Evolutionary conservation across 2,797 vertebrate genomes (phyloP), one percentile per base, ranked within the genome.

Genomic region (Gephyroberyx darwinii): DNA sequence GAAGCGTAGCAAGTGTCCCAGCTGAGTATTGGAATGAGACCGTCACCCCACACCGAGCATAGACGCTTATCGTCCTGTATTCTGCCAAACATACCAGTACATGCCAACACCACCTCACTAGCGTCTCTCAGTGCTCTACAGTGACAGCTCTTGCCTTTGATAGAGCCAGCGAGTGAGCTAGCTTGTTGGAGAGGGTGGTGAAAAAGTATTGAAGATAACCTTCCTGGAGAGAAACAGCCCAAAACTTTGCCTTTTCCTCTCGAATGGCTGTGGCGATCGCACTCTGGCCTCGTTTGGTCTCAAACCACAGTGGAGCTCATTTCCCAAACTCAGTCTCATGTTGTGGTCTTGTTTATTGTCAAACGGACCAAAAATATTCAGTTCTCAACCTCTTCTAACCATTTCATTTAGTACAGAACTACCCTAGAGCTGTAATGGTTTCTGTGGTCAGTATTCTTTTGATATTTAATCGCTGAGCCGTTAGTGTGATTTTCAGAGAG

Each of bases 1-100:
- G 72, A 71, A 52, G 65, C 5, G 5, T 45, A 78, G 67, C 74
- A 68, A 66, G 80, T 80, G 63, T 85, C 65, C 68, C 69, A 69
- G 78, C 66, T 78, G 53, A 72, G 52, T 37, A 53, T 12, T 79
- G 86, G 77, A 86, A 72, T 70, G 33, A 75, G 76, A 78, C 70
- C 78, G 84, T 88, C 86, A 81, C 83, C 80, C 87, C 62, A 81
- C 78, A 79, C 77, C 76, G 37, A 72, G 74, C 53, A 53, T 62
- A 81, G 65, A 59, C 73, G 71, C 71, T 59, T 89, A 87, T 90
- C 84, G 56, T 68, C 41, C 75, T 20, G 58, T 59, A 26, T 41
- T 33, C 80, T 77, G 86, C 77, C 83, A 86, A 87, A 80, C 83
- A 86, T 78, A 68, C 81, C 80, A 63, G 65, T 26, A 26, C 26